Percentiles rank a stretch among this genome's conserved stretches.
Evolutionary conservation across 2,888 invertebrate species (phyloP).

Genomic region (Hesperia comma): DNA sequence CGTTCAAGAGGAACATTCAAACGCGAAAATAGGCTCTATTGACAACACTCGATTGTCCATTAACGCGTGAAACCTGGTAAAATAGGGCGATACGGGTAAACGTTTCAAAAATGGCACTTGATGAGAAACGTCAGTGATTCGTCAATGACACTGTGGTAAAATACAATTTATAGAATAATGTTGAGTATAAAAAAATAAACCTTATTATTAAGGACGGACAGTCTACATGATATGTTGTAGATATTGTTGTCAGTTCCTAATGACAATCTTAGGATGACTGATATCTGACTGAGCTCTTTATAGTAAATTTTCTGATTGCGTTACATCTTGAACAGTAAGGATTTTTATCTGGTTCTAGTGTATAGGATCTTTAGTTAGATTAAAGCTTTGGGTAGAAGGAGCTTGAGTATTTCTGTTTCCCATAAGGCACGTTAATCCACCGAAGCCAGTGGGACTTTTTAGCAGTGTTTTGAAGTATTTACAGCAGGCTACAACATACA

Average conservation of each 20-base stretch:
- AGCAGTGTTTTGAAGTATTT: too few species aligned
- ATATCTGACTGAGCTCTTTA: background rate
- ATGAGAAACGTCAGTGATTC: constrained; percentile 32
- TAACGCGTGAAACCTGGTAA: constrained; percentile 12
- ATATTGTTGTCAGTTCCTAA: constrained; percentile 2
- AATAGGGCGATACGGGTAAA: constrained; percentile 20
- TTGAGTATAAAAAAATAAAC: background rate
- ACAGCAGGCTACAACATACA: background rate
- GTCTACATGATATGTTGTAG: background rate
- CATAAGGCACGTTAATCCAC: too few species aligned
- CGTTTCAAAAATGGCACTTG: constrained; percentile 30
- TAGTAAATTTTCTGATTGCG: too few species aligned
- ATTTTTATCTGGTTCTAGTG: too few species aligned
- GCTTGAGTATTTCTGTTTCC: too few species aligned
- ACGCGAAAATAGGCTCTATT: constrained; percentile 5
- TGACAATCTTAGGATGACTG: constrained; percentile 15
- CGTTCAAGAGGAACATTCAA: background rate
- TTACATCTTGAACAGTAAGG: too few species aligned
- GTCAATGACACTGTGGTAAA: constrained; percentile 29
- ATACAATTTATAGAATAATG: background rate
- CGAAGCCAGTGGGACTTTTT: too few species aligned
- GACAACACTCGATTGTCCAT: constrained; percentile 11
- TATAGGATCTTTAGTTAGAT: too few species aligned
- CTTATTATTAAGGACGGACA: background rate
- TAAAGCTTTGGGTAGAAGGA: too few species aligned